Percentiles rank a stretch among this genome's conserved stretches.
phyloP scores from a whole-genome alignment of 2,888 invertebrate species.

The Lycaena phlaeas region DNA sequence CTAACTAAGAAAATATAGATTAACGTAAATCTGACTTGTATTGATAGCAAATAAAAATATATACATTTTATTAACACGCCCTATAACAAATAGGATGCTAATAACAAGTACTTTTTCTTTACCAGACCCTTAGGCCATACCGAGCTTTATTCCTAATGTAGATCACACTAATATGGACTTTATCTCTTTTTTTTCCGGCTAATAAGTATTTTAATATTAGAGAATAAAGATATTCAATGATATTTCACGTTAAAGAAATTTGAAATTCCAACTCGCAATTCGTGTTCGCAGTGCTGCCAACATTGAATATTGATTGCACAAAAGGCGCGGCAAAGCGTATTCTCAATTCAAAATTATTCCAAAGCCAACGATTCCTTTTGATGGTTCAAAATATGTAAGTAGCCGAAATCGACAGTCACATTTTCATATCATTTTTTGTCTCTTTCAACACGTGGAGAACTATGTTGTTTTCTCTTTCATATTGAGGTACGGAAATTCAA shows the following conservation, averaged over 20 bases:
- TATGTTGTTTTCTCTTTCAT: slow-evolving; percentile 33
- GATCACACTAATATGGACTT: no score
- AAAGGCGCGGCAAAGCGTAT: slow-evolving; percentile 72
- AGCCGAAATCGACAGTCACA: slow-evolving; percentile 61
- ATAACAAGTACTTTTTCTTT: no score
- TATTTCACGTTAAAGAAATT: slow-evolving; percentile 14
- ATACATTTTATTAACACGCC: no score
- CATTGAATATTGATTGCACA: slow-evolving; percentile 74
- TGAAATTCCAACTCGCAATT: slow-evolving; percentile 31
- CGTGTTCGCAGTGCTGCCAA: slow-evolving; percentile 53
- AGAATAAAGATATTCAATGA: no score
- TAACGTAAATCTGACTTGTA: no score
- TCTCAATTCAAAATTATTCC: slow-evolving; percentile 72
- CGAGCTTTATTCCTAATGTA: no score
- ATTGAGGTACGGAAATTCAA: slow-evolving; percentile 65
- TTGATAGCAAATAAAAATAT: no score
- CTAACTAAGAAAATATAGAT: no score
- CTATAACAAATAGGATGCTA: no score
- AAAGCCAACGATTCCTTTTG: slow-evolving; percentile 62
- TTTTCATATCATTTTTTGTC: slow-evolving; percentile 33
- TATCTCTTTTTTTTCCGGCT: no score
- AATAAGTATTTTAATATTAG: no score
- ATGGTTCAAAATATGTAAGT: slow-evolving; percentile 71
- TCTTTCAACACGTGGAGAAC: slow-evolving; percentile 8
- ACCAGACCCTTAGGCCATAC: no score